Evolutionary conservation across 2,113 vertebrate genomes (phyloP), one percentile per base, ranked within the genome.

Genomic region (Gobio gobio): DNA sequence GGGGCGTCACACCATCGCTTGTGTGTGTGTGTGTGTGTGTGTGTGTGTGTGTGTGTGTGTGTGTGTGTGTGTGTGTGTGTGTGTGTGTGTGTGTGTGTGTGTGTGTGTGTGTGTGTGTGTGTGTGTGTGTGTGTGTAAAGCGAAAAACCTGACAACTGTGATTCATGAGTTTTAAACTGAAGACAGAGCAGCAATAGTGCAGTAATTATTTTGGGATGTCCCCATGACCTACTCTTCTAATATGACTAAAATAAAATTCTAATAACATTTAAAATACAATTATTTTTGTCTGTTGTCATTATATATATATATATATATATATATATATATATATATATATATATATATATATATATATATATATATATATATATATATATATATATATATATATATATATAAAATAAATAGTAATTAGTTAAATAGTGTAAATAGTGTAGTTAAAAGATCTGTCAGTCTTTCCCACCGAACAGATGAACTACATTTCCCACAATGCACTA

Each of bases 401-500:
- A 33, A n/a, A n/a, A n/a, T n/a, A n/a, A n/a, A n/a, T n/a, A n/a
- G n/a, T n/a, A n/a, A n/a, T n/a, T n/a, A n/a, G n/a, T n/a, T n/a
- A n/a, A n/a, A n/a, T n/a, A n/a, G n/a, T n/a, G n/a, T n/a, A 18
- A 66, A 29, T 18, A 29, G 63, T 7, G 26, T 66, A 18, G 29
- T 66, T 20, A 36, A 36, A 66, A 3, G 33, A 7, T 33, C 1
- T 64, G 16, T 29, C 13, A 1, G 24, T 29, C 24, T 33, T 66
- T 36, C 6, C 66, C 33, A 33, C 18, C 3, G 9, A 70, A n/a
- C 36, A 70, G 36, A 40, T 33, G 16, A 76, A 86, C 87, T 86
- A 83, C 84, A 64, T 54, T 74, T 83, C 81, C 87, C 84, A 86
- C 47, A 88, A 86, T 88, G 68, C 84, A 74, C 29, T 8, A 33